Evolutionary conservation across 2,888 invertebrate species (phyloP).

Genomic region (Parapristionchus giblindavisi): DNA sequence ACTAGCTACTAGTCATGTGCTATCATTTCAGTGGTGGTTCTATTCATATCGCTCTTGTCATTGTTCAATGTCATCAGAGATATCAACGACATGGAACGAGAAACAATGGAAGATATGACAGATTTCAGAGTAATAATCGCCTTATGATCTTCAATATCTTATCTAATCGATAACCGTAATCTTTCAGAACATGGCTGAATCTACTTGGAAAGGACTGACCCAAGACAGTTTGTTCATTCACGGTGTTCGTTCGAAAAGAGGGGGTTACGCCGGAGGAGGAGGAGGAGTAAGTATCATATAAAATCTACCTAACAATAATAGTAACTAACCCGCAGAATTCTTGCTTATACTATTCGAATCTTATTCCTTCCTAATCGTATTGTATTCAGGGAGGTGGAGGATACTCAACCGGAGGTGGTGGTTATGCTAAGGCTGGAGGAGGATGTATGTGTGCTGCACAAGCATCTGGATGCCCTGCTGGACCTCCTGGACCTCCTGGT

Average conservation of each 20-base stretch:
- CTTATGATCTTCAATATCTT: not conserved
- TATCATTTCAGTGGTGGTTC: too few relatives aligned
- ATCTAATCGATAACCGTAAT: not conserved
- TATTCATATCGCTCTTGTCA: too few relatives aligned
- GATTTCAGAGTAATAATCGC: too few relatives aligned
- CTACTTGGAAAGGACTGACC: conserved; percentile 32
- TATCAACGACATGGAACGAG: too few relatives aligned
- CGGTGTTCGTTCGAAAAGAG: conserved; percentile 28
- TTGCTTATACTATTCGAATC: too few relatives aligned
- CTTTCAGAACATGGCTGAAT: conserved; percentile 34
- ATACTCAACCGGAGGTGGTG: not conserved
- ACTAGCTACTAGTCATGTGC: too few relatives aligned
- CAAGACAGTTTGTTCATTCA: conserved; percentile 32
- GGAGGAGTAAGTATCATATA: conserved; percentile 10
- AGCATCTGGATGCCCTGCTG: conserved; percentile 30
- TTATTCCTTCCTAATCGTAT: too few relatives aligned
- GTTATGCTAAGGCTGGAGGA: not conserved
- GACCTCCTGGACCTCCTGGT: conserved; percentile 34
- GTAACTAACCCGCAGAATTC: too few relatives aligned
- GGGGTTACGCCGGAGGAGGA: not conserved
- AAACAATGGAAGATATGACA: too few relatives aligned
- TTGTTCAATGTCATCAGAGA: too few relatives aligned
- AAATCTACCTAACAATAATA: too few relatives aligned
- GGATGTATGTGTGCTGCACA: conserved; percentile 36
- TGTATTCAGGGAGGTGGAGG: too few relatives aligned